Base-by-base conservation (phyloP, 2,113 vertebrate genomes). In the Percopsis transmontana region DNA sequence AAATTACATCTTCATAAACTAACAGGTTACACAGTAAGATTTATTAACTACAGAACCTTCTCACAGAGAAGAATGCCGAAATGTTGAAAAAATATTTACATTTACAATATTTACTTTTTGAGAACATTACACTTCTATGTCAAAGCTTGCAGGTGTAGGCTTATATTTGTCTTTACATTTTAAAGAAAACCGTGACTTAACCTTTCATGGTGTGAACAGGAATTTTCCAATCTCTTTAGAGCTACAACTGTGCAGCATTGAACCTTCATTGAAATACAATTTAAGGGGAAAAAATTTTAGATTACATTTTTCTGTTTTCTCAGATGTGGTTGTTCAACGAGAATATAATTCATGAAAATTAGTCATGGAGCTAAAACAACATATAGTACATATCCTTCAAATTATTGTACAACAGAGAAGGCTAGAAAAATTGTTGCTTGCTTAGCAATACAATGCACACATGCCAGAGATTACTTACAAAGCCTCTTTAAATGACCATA, bases 61-160 rank as follows among this genome's bases (percentile, higher is more conserved):
- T 95, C 94, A 88, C 12, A 85, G 94, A 96, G 95, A 97, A 94
- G 93, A 94, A 85, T 89, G 2, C 88, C 9, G 14, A 52, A 61
- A 38, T 68, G 59, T 55, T 61, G 10, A 54, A 58, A 76, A 23
- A 58, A 47, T 20, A 44, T 61, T 74, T 51, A 72, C 40, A 69
- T n/a, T n/a, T n/a, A n/a, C 23, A 58, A 52, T 27, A 58, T 24
- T n/a, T 33, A 15, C 9, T 38, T 23, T n/a, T 11, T 39, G 15
- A 6, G 24, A 38, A 56, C 27, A 38, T n/a, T 56, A 9, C 21
- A 21, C 13, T n/a, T 56, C 54, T n/a, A 56, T 24, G 13, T 12
- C 23, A 53, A 5, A 53, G 2, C 13, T 24, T 20, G 23, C 51
- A 23, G 19, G 10, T 53, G 54, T 41, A 42, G 2, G 53, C n/a